Percentiles rank a stretch among this genome's conserved stretches.
phyloP scores from a whole-genome alignment of 2,113 vertebrate genomes.

The Thomomys bottae region DNA sequence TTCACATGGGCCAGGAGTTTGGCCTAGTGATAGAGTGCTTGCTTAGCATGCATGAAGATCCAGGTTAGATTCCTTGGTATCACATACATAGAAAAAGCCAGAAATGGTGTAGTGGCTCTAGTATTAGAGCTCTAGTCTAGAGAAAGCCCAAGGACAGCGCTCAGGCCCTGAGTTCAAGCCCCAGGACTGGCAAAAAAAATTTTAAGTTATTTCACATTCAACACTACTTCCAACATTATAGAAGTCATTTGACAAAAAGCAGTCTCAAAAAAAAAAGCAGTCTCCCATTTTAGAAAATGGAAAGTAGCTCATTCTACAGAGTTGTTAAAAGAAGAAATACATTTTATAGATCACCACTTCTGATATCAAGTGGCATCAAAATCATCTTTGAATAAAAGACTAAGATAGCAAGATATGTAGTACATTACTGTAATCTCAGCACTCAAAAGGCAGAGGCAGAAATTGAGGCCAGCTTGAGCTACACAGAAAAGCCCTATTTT shows the following conservation, averaged over 20 bases:
- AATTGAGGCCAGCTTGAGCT: too few species aligned
- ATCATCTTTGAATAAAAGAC: background rate
- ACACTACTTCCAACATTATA: background rate
- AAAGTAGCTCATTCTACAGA: background rate
- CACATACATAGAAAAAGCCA: too few species aligned
- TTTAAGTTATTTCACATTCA: background rate
- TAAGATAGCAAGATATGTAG: background rate
- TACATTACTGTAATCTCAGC: background rate
- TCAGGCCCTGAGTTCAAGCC: too few species aligned
- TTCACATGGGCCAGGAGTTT: too few species aligned
- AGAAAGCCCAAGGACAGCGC: too few species aligned
- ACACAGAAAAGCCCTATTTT: background rate
- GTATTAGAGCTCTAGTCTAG: too few species aligned
- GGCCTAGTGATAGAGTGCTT: too few species aligned
- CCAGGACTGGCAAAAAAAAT: too few species aligned
- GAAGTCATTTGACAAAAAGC: background rate
- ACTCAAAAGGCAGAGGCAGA: background rate
- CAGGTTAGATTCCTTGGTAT: too few species aligned
- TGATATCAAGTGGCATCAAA: background rate
- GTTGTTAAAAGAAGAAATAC: slow-evolving; percentile 35
- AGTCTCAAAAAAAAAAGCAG: slow-evolving; percentile 1
- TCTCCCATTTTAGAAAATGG: slow-evolving; percentile 19
- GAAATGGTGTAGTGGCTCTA: too few species aligned
- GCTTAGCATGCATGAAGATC: too few species aligned
- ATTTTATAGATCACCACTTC: slow-evolving; percentile 18